A percentile compares a stretch with the other conserved stretches of the same genome.
phyloP scores from a whole-genome alignment of 2,113 vertebrate species.

The Corydoras maculifer region DNA sequence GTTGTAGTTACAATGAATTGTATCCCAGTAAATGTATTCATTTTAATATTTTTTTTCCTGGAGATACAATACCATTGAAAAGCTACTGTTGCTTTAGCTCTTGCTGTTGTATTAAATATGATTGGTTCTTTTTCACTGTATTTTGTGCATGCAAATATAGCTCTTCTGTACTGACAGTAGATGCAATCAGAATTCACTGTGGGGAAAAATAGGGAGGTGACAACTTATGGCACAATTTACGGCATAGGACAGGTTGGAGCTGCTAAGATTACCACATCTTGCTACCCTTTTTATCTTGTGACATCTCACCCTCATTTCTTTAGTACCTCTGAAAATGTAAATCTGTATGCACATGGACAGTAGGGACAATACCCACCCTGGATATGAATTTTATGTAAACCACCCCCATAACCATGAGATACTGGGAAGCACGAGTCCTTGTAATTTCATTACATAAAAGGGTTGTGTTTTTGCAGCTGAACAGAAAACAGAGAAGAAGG shows the following conservation, averaged over 20 bases:
- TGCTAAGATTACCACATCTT: slow-evolving; percentile 46
- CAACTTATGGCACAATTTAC: slow-evolving; percentile 68
- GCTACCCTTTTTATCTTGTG: background rate
- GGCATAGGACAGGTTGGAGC: slow-evolving; percentile 38
- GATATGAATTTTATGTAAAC: slow-evolving; percentile 76
- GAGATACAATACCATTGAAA: no score
- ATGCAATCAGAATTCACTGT: background rate
- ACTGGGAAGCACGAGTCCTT: slow-evolving; percentile 55
- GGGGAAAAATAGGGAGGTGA: background rate
- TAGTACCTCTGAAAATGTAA: slow-evolving; percentile 77
- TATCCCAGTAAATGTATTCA: no score
- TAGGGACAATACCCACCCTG: slow-evolving; percentile 47
- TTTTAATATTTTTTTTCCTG: no score
- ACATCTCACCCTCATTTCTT: slow-evolving; percentile 62
- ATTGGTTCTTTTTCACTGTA: background rate
- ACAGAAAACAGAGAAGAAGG: slow-evolving; percentile 34
- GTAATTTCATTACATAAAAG: slow-evolving; percentile 77
- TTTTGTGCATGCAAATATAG: background rate
- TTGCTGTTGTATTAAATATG: no score
- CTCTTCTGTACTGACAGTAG: background rate
- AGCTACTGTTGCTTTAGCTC: no score
- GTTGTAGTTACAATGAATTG: no score
- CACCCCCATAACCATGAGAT: slow-evolving; percentile 60
- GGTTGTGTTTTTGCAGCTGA: slow-evolving; percentile 56
- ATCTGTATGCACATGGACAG: slow-evolving; percentile 64